Conservation (phyloP, 2,888 invertebrate species). For the Oegoconia quadripuncta region DNA sequence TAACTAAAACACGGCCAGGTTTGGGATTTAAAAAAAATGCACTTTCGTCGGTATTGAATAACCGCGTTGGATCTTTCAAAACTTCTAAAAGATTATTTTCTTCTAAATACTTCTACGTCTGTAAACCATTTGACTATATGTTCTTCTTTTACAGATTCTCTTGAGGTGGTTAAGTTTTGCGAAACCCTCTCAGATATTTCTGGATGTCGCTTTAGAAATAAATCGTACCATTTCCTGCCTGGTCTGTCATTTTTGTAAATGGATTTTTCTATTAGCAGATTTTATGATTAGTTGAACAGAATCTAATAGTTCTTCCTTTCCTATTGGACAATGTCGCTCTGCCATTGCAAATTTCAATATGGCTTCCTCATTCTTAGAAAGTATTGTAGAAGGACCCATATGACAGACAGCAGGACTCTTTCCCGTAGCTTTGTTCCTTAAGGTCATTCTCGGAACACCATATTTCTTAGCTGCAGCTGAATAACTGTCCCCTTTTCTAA, state of each 20-base stretch:
- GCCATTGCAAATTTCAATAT: conserved; percentile 7
- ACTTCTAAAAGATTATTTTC: conserved; percentile 15
- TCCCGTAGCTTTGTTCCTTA: conserved; percentile 14
- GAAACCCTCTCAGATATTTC: background rate
- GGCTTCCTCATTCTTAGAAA: conserved; percentile 9
- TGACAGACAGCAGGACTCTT: conserved; percentile 14
- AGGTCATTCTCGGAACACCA: conserved; percentile 7
- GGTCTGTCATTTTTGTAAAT: conserved; percentile 2
- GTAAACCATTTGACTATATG: conserved; percentile 1
- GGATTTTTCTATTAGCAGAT: background rate
- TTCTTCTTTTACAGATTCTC: conserved; percentile 4
- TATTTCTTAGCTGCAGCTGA: background rate
- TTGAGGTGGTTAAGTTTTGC: conserved; percentile 5
- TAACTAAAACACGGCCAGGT: conserved; percentile 33
- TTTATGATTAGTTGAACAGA: conserved; percentile 4
- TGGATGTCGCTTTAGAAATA: conserved; percentile 8
- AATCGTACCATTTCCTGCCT: conserved; percentile 4
- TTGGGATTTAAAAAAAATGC: conserved; percentile 44
- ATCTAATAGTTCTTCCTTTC: conserved; percentile 5
- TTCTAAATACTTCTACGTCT: conserved; percentile 18
- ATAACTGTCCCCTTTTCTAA: conserved; percentile 22
- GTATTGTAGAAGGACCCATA: conserved; percentile 11
- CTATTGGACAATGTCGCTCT: conserved; percentile 4
- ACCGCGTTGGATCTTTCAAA: conserved; percentile 19
- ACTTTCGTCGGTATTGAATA: conserved; percentile 37